Base-by-base conservation (phyloP, 2,888 invertebrate species). In the Trachelus tabidus region DNA sequence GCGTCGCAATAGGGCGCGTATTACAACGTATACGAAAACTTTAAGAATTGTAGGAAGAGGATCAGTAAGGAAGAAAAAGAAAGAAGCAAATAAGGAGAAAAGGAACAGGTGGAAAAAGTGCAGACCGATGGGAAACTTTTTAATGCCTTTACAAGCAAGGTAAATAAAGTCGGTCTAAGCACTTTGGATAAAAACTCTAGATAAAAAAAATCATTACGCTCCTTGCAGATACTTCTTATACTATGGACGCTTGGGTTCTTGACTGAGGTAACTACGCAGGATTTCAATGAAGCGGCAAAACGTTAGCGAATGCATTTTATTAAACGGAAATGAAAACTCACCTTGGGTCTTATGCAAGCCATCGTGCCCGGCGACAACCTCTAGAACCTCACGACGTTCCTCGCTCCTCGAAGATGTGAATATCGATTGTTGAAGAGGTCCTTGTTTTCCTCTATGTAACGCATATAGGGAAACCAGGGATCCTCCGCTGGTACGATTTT, bases 291-390 rank as follows among this genome's bases (percentile, higher is more conserved):
- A 56, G 23, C 56, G 9, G 56, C 56, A 23, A 56, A 56, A 56
- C 56, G 23, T 23, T 15, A 2, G 56, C 23, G 9, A 56, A 56
- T 9, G 4, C 9, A 23, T 56, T 56, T 56, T 56, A 23, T 23
- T 23, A 56, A 9, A 9, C 9, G 23, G 2, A 56, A 23, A 23
- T 33, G 31, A 77, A 69, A 56, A 77, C 85, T 83, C 77, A 85
- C 85, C 85, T 82, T 78, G 80, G 77, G 73, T 73, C 74, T 80
- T 79, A 76, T 77, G 82, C 76, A 79, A 82, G 80, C 85, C 85
- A 85, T 85, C 82, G 85, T 85, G 85, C 80, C 79, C 81, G 80
- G 74, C 76, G 82, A 80, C 83, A 79, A 77, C 79, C 77, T 80
- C 80, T 80, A 81, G 82, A 79, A 82, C 82, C 73, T 75, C 81